Evolutionary conservation across 2,888 invertebrate genomes (phyloP), one percentile per base, ranked within the genome.

Genomic region (Anarsia innoxiella): DNA sequence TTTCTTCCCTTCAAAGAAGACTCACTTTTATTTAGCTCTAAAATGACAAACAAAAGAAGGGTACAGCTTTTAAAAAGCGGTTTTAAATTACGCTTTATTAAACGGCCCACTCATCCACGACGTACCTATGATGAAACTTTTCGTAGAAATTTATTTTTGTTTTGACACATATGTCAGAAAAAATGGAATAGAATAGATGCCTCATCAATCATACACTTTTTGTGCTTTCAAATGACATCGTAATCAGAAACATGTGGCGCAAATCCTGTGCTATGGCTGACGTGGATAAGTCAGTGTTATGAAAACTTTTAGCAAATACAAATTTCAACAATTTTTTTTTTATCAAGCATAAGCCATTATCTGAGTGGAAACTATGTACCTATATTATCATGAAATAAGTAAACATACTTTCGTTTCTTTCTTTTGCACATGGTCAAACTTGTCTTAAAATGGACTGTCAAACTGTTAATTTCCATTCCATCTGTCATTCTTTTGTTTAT

Each of bases 11-110:
- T 56, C 47, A 43, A 59, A 55, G 50, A 52, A 52, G 31, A 60
- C 54, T 57, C 50, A 58, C 56, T 61, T 66, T 66, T 60, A 57
- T 56, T 59, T 55, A n/a, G n/a, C 42, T 9, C 33, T 41, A 46
- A 42, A 42, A 40, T 40, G 40, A 46, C 40, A 25, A 5, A 33
- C 41, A 36, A 19, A 40, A 39, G 44, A 41, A 45, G 43, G 45
- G 39, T 9, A 31, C 12, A 40, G 31, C 31, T 33, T 27, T 11
- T 12, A 4, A 12, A 30, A 30, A 10, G 5, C 15, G 16, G 2
- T 16, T 30, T 30, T 30, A 15, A 12, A 30, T 8, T 13, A 9
- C 30, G 16, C n/a, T 30, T 23, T 5, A 8, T 10, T 4, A n/a
- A n/a, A n/a, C n/a, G n/a, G n/a, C n/a, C n/a, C n/a, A n/a, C n/a